Evolutionary conservation across 2,113 vertebrate genomes (phyloP).

Genomic region (Halichoerus grypus): DNA sequence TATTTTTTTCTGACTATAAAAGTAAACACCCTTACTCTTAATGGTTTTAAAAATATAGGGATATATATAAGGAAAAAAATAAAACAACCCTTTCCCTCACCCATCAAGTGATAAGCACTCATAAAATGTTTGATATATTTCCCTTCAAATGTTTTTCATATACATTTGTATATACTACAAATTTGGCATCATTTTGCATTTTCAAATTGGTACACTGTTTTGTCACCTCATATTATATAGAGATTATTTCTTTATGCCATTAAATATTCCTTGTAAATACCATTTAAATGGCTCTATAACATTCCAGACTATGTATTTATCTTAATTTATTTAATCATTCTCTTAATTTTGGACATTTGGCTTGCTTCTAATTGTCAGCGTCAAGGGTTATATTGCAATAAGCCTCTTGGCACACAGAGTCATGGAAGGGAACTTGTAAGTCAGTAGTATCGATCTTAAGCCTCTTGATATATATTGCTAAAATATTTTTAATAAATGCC

Average conservation of each 20-base stretch:
- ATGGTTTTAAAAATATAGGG: not conserved
- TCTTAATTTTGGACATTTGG: constrained; percentile 37
- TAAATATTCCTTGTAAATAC: constrained; percentile 15
- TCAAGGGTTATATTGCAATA: not conserved
- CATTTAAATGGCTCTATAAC: constrained; percentile 39
- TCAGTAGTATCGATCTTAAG: not conserved
- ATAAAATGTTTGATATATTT: constrained; percentile 6
- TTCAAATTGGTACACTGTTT: constrained; percentile 14
- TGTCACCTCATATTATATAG: constrained; percentile 18
- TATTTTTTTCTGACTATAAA: not conserved
- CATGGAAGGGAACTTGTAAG: not conserved
- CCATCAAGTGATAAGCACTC: constrained; percentile 7
- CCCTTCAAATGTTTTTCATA: not conserved
- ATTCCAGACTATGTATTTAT: not conserved
- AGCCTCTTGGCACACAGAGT: not conserved
- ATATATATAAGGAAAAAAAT: not conserved
- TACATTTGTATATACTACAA: constrained; percentile 24
- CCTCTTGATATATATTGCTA: not conserved
- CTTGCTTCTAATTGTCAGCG: constrained; percentile 21
- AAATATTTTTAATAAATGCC: not conserved
- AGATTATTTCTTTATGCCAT: constrained; percentile 16
- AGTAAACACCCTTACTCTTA: not conserved
- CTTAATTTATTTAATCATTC: constrained; percentile 44
- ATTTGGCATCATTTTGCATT: not conserved
- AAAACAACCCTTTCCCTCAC: not conserved